Base-by-base conservation (phyloP, 2,888 invertebrate species). In the Laothoe populi region DNA sequence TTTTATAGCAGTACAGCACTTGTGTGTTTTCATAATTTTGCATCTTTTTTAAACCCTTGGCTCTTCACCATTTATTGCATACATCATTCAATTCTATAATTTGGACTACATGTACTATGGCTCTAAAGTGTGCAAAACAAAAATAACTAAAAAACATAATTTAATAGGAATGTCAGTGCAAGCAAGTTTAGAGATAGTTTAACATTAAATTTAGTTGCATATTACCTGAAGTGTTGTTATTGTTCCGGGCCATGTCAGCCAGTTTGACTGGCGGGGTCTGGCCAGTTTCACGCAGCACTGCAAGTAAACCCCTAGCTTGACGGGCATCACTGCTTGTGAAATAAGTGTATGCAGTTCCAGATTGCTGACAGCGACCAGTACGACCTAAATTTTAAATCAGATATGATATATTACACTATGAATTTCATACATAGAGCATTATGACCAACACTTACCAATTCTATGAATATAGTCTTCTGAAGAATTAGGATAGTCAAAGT, bases 401-500 rank as follows among this genome's bases (percentile, higher is more conserved):
- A 35, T 4, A 4, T 35, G 31, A 53, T 4, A 0, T 35, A 53
- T 53, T 35, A 53, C 31, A 53, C 31, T 10, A 1, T 53, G 53
- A 61, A 60, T 64, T 57, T 19, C 0, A 46, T 60, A 45, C 45
- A 38, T 26, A 42, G 49, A 13, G 19, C 19, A 48, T 26, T 21
- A 19, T 4, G 4, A 21, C 23, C 8, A 8, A 53, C 57, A 71
- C 77, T 78, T 72, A 88, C 96, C 98, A 88, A 99, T 99, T 73
- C 99, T 95, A 87, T 99, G 99, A 67, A 99, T 98, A 84, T 99
- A 99, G 89, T 99, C 99, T 89, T 99, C 99, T 13, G 98, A 98
- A 62, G 98, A 98, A 83, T 98, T 98, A 0, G 99, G 99, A 87
- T 98, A 99, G 90, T 99, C 99, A 86, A 96, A 99, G 89, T 99